Evolutionary conservation across 2,888 invertebrate species (phyloP).

Genomic region (Amiota mariae): DNA sequence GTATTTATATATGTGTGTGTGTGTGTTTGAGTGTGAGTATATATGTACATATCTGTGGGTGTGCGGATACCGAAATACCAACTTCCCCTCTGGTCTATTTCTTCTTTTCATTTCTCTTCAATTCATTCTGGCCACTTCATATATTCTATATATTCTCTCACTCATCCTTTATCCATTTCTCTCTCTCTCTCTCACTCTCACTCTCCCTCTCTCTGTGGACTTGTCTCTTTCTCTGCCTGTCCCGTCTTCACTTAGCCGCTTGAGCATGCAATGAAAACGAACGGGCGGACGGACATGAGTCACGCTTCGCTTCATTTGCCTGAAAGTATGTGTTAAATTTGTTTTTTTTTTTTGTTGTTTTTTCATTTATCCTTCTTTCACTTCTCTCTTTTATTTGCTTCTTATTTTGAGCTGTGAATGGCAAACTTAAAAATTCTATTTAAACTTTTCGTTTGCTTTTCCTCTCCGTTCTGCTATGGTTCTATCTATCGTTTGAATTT

Average conservation of each 20-base stretch:
- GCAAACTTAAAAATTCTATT: conserved; percentile 69
- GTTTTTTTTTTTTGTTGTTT: not conserved
- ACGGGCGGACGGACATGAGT: no score
- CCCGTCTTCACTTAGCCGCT: no score
- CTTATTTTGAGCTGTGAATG: conserved; percentile 49
- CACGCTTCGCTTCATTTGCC: conserved; percentile 35
- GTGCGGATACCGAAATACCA: no score
- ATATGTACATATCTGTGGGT: no score
- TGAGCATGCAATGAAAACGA: no score
- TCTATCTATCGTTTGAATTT: not conserved
- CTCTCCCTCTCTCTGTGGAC: not conserved
- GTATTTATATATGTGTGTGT: not conserved
- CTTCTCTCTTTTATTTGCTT: not conserved
- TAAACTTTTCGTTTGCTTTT: conserved; percentile 51
- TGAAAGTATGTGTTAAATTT: conserved; percentile 4
- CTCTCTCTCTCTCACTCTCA: not conserved
- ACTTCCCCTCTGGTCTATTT: no score
- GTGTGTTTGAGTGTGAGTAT: not conserved
- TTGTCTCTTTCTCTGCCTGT: conserved; percentile 32
- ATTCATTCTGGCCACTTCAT: no score
- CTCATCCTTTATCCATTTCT: conserved; percentile 25
- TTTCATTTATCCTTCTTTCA: not conserved
- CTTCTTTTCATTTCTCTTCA: no score
- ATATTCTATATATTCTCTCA: not conserved
- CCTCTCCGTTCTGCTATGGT: not conserved